Base-by-base conservation (phyloP, 2,113 vertebrate species). In the Fulmarus glacialis region DNA sequence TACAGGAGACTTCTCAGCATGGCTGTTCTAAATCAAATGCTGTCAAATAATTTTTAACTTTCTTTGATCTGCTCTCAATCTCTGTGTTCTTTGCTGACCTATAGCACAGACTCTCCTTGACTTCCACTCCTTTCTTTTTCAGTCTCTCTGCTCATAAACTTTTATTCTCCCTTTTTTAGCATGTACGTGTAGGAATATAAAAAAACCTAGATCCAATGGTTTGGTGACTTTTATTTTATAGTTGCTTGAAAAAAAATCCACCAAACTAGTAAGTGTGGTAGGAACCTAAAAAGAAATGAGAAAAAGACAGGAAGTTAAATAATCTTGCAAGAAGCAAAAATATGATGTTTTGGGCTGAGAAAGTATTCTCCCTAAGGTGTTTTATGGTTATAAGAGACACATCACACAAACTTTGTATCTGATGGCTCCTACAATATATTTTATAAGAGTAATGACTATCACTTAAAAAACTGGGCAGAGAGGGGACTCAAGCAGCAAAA, bases 1-100 rank as follows among this genome's bases (percentile, higher is more conserved):
- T 96, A 84, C 88, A 87, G 77, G 96, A 96, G 93, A 95, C 83
- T 97, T 97, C 93, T 71, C 83, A 72, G 53, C 32, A 53, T 91
- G 91, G 90, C 98, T 98, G 97, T 96, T 98, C 95, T 95, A 77
- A 96, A 97, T 98, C 98, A 98, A 97, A 96, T 80, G 91, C 96
- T 98, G 98, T 98, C 98, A 98, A 98, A 98, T 98, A 97, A 96
- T 96, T 95, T 96, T 96, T 94, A 97, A 96, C 88, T 94, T 97
- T 83, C 97, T 98, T 98, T 98, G 97, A 98, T 98, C 97, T 94
- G 73, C 92, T 89, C 91, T 96, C 97, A 97, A 92, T 98, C 85
- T 97, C 93, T 84, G 20, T 87, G 88, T 93, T 96, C 91, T 95
- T 97, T 95, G 84, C 74, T 97, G 96, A 98, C 96, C 97, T 93